Percentiles rank a stretch among this genome's conserved stretches.
Conservation (phyloP, 2,888 invertebrate species). For the Rhagonycha fulva region DNA sequence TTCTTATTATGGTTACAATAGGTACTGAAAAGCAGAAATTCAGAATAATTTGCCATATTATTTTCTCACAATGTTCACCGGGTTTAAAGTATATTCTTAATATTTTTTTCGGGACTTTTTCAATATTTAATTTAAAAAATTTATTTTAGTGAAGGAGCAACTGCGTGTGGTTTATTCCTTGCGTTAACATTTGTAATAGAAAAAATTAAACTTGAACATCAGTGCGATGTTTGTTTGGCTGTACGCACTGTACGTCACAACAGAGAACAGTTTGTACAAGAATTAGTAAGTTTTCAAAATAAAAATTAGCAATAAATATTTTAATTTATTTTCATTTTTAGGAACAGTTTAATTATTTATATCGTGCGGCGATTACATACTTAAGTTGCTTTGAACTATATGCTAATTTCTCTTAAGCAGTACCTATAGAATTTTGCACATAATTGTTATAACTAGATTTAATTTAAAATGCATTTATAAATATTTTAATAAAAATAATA, state of each 20-base stretch:
- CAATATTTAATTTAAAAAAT: background rate
- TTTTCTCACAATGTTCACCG: too few relatives aligned
- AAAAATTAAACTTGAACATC: slow-evolving; percentile 52
- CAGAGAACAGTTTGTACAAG: slow-evolving; percentile 47
- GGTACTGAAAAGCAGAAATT: too few relatives aligned
- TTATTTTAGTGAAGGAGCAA: slow-evolving; percentile 51
- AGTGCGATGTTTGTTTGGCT: slow-evolving; percentile 53
- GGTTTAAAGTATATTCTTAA: too few relatives aligned
- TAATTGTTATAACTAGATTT: too few relatives aligned
- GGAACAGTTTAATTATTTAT: slow-evolving; percentile 48
- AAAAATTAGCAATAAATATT: background rate
- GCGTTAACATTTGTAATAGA: slow-evolving; percentile 50
- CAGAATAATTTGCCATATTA: too few relatives aligned
- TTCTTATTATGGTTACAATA: too few relatives aligned
- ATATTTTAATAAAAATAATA: background rate
- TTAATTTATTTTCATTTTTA: slow-evolving; percentile 29
- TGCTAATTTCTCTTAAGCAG: slow-evolving; percentile 40
- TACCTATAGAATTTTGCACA: too few relatives aligned
- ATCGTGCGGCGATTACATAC: slow-evolving; percentile 43
- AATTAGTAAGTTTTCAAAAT: slow-evolving; percentile 38
- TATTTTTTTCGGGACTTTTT: background rate
- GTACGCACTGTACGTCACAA: slow-evolving; percentile 49
- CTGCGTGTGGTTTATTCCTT: slow-evolving; percentile 51
- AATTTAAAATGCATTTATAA: background rate
- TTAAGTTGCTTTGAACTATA: slow-evolving; percentile 45